phyloP scores from a whole-genome alignment of 2,888 invertebrate species.

The Lucinisca nassula region DNA sequence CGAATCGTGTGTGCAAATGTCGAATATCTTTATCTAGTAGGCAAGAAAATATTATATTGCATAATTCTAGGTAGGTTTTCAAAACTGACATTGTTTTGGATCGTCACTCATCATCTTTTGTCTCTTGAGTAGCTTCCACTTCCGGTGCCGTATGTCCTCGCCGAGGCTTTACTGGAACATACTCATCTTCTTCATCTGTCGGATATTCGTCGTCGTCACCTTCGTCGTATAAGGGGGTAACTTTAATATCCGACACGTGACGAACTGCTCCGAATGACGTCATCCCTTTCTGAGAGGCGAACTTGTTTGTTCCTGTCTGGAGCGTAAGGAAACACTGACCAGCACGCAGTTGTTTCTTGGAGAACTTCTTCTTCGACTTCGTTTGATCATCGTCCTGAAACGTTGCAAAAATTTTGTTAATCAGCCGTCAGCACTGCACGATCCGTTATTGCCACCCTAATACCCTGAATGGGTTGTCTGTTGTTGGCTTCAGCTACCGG shows the following conservation, averaged over 20 bases:
- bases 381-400: no score
- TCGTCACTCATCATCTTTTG: no score
- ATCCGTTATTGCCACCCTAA: no score
- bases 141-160: neutral
- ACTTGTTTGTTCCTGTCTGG: constrained; percentile 44
- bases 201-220: constrained; percentile 65
- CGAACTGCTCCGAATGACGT: constrained; percentile 59
- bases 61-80: no score
- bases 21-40: no score
- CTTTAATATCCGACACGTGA: constrained; percentile 58
- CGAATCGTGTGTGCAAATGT: no score
- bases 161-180: neutral
- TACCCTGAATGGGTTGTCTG: no score
- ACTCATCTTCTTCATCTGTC: constrained; percentile 56
- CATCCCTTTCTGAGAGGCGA: constrained; percentile 57
- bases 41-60: no score
- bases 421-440: no score
- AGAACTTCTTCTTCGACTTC: neutral
- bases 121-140: neutral
- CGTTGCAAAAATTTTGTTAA: no score
- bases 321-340: constrained; percentile 43
- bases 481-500: no score
- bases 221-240: constrained; percentile 59
- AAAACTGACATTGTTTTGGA: no score
- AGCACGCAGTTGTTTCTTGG: constrained; percentile 38